Base-by-base conservation (phyloP, 2,113 vertebrate genomes). In the Pseudonaja textilis region DNA sequence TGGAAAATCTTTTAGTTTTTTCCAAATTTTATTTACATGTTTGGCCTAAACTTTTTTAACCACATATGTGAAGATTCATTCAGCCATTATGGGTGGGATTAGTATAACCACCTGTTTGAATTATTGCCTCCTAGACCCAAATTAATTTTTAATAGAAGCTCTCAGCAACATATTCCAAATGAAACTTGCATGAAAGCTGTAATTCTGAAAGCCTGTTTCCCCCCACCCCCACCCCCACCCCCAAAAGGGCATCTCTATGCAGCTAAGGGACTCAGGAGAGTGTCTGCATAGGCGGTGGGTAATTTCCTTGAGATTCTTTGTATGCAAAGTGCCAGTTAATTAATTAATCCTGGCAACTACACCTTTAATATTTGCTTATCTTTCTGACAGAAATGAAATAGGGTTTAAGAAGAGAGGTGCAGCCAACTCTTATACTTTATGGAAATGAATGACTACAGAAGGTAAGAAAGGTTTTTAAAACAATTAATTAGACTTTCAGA, bases 101-200 rank as follows among this genome's bases (percentile, higher is more conserved):
- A 45, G 94, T 95, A 91, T 0, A 56, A 93, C 93, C 95, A 93
- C 95, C 94, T 90, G 81, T 95, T 96, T 95, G 93, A 93, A 93
- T 96, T 93, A 89, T 93, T 95, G 34, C 20, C 1, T 81, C 34
- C 34, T 39, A 22, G 16, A 6, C 93, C 95, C 94, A 97, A 87
- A 93, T 94, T 96, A 93, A 89, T 94, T 90, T 91, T 91, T 34
- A 90, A 61, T 93, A 87, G 89, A 93, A 91, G 74, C 64, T 57
- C 34, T 64, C 52, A 52, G 12, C 6, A 81, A 81, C 34, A 39
- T 39, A 81, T 39, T 81, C 69, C 69, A 81, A 81, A 39, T 39
- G 18, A 81, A 81, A 81, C 69, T 34, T 81, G 69, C 6, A 39
- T 52, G 18, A 0, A 86, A 92, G 11, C 55, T 61, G 4, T 42